Base-by-base conservation (phyloP, 2,888 invertebrate species). In the Hypomecis atomaria region DNA sequence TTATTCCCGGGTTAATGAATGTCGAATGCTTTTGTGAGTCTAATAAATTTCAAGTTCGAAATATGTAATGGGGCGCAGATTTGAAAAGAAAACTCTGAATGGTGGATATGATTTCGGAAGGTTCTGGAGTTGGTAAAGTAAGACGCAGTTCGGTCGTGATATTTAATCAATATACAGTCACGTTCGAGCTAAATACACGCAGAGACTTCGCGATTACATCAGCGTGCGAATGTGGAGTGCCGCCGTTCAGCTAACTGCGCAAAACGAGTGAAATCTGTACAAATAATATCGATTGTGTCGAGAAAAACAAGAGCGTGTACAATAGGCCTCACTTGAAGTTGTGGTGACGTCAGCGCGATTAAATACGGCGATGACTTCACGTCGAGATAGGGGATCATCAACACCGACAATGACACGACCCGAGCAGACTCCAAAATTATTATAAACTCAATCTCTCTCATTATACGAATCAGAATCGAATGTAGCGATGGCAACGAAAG, bases 241-340 rank as follows among this genome's bases (percentile, higher is more conserved):
- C 40, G 59, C 40, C 5, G 60, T 53, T 67, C 56, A 59, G 71
- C 74, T 79, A 83, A 88, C 87, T 89, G 88, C 90, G 92, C 88
- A 90, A 85, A 84, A 81, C 77, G 81, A 77, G 72, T 71, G 76
- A 86, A 89, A 88, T 86, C 87, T 90, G 87, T 85, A 82, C 81
- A 90, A 92, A 90, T 82, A 89, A 90, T 82, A 89, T 81, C 78
- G 79, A 82, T 85, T 81, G 74, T 80, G 71, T 69, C 71, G 77
- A 78, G 84, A 84, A 86, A 83, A 86, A 86, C 83, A 86, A 79
- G 74, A 78, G 81, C 79, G 80, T 85, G 79, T 84, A 82, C 78
- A 82, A 81, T 81, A 81, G 77, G 72, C 76, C 72, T 78, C 56
- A 56, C 56, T 56, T 77, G 23, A 23, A 23, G 23, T 23, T 23